Evolutionary conservation across 2,888 invertebrate species (phyloP).

Genomic region (Myathropa florea): DNA sequence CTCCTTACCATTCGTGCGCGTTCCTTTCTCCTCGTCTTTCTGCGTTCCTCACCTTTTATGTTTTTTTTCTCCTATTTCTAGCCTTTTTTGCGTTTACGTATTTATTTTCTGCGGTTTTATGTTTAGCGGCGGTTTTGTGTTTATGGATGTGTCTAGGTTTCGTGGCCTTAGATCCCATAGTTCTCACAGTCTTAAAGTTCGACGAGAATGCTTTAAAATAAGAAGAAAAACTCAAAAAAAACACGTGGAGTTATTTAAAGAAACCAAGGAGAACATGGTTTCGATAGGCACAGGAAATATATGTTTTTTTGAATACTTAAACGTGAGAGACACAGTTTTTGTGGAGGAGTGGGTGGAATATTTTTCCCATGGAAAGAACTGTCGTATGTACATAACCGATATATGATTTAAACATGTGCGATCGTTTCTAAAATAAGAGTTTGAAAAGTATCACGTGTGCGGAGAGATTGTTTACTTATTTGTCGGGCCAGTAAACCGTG

Average conservation of each 20-base stretch:
- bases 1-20: conserved; percentile 7
- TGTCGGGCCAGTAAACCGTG: no score
- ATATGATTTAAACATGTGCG: no score
- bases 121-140: conserved; percentile 39
- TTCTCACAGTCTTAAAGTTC: conserved; percentile 44
- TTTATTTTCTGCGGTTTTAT: conserved; percentile 64
- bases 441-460: no score
- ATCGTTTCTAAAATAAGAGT: no score
- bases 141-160: conserved; percentile 64
- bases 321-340: background rate
- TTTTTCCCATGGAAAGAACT: background rate
- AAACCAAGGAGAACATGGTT: background rate
- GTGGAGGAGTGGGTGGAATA: background rate
- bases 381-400: no score
- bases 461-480: no score
- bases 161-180: conserved; percentile 26
- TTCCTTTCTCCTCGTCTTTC: background rate
- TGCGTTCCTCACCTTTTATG: background rate
- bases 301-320: background rate
- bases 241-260: conserved; percentile 42
- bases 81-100: conserved; percentile 31
- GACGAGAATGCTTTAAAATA: conserved; percentile 30
- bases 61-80: conserved; percentile 7
- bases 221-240: background rate
- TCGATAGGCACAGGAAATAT: background rate